Evolutionary conservation across 2,888 invertebrate genomes (phyloP), one percentile per base, ranked within the genome.

Genomic region (Caenorhabditis virilis): DNA sequence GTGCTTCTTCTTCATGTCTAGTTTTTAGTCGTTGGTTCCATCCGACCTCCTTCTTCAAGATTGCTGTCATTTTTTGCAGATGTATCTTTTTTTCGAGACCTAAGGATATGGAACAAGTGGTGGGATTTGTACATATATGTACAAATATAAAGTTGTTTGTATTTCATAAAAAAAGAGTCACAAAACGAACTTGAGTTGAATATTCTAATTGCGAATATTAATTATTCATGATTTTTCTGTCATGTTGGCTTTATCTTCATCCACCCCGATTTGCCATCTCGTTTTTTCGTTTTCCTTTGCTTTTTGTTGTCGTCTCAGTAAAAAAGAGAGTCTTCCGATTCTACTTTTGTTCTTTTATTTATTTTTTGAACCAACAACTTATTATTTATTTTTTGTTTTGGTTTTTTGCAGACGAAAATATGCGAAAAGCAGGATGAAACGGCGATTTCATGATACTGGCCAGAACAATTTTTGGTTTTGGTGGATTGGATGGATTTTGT

Each of bases 361-460:
- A 13, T 42, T 15, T 15, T 25, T 11, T 38, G 11, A 35, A 5
- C 13, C 35, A n/a, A 16, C 35, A 11, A 23, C 11, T 7, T 20
- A 15, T 26, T 1, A 9, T 38, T 16, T 36, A 7, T 36, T 38
- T 22, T 11, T 16, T 30, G 11, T 46, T 25, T 57, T 59, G n/a
- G n/a, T n/a, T n/a, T n/a, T n/a, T n/a, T n/a, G n/a, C n/a, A n/a
- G n/a, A n/a, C 25, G 58, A 63, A 57, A 58, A 22, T 45, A 27
- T 62, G 62, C 51, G 56, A 53, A 63, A 57, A 63, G 57, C 27
- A 45, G 27, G n/a, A 6, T 23, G 64, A 64, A 38, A 53, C 57
- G 35, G 42, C 53, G 48, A 46, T 64, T 64, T 35, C 58, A 46
- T 51, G 64, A 64, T 46, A 64, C 64, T 47, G 64, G 64, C 42